Evolutionary conservation across 2,888 invertebrate genomes (phyloP).

Genomic region (Slavum lentiscoides): DNA sequence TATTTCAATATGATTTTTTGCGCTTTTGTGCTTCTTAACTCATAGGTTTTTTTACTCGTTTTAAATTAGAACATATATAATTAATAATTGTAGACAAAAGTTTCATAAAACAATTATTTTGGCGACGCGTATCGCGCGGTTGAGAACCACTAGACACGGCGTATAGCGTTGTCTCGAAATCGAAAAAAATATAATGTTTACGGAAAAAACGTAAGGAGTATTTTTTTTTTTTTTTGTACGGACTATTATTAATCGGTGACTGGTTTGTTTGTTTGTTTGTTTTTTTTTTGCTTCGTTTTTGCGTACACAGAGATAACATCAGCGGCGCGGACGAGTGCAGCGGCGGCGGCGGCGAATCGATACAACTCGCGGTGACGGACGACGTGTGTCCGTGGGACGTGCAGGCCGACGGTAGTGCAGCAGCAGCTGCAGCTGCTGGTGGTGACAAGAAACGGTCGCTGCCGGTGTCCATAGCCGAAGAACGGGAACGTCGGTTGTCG

Average conservation of each 20-base stretch:
- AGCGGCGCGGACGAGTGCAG: slow-evolving; percentile 59
- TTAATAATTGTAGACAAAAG: too few species aligned
- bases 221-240: too few species aligned
- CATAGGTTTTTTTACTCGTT: too few species aligned
- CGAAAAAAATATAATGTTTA: background rate
- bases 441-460: slow-evolving; percentile 64
- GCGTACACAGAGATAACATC: slow-evolving; percentile 49
- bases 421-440: too few species aligned
- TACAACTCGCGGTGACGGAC: slow-evolving; percentile 58
- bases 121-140: too few species aligned
- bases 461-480: slow-evolving; percentile 54
- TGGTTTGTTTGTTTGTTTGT: too few species aligned
- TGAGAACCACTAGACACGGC: too few species aligned
- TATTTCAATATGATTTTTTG: too few species aligned
- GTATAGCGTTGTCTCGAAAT: background rate
- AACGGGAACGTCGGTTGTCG: slow-evolving; percentile 58
- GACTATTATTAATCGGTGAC: too few species aligned
- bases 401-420: slow-evolving; percentile 57
- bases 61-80: too few species aligned
- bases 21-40: too few species aligned
- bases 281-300: background rate
- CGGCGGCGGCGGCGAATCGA: slow-evolving; percentile 57
- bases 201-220: background rate
- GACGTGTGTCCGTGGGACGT: slow-evolving; percentile 68
- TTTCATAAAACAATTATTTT: too few species aligned